These are phyloP conservation scores for Coregonus sp. DNA, from an alignment of 2,797 vertebrate species.

Conservation along the genomic window DNA sequence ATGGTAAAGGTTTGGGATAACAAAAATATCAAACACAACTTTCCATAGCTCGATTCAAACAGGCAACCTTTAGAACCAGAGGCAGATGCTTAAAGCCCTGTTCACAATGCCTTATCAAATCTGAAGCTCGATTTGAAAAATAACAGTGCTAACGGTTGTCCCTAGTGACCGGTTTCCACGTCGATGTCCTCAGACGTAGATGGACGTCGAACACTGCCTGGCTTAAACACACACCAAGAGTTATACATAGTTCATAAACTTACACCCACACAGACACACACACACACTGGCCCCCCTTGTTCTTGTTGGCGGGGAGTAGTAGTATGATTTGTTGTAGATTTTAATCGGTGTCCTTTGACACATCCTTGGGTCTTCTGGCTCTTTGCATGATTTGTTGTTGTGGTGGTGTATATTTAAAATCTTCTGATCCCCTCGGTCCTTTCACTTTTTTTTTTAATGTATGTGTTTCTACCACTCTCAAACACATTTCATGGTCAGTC, in stretches of 20 bases:
- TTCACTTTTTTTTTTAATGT: conserved; percentile 1
- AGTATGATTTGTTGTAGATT: conserved; percentile 39
- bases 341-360: conserved; percentile 38
- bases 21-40: no score
- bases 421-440: conserved; percentile 4
- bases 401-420: conserved; percentile 35
- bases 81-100: no score
- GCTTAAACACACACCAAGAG: background rate
- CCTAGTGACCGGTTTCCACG: no score
- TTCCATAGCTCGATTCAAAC: no score
- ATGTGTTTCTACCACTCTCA: background rate
- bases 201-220: background rate
- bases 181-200: background rate
- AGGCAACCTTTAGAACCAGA: no score
- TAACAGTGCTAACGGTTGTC: no score
- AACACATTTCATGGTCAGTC: conserved; percentile 11
- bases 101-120: no score
- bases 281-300: background rate
- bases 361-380: conserved; percentile 22
- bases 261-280: conserved; percentile 2
- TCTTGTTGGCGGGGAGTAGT: conserved; percentile 7
- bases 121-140: no score
- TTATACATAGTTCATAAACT: no score
- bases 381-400: conserved; percentile 34
- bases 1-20: no score